These are phyloP conservation scores for Bufo bufo DNA, from an alignment of 2,113 vertebrate species.

Conservation along the genomic window DNA sequence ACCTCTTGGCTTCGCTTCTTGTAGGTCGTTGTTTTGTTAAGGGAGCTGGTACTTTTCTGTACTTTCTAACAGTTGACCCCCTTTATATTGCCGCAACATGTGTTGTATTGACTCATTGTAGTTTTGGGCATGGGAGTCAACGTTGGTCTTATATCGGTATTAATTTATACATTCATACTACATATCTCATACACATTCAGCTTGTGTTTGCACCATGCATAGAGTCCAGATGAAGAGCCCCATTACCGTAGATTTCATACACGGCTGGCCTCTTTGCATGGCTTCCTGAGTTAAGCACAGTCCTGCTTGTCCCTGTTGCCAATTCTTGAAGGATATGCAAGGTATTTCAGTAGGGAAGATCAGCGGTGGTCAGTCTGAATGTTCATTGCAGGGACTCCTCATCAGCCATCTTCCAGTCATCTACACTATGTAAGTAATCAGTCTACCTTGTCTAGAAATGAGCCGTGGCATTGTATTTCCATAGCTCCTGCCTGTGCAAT, in stretches of 20 bases:
- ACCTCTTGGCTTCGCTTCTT: no score
- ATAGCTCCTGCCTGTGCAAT: conserved; percentile 27
- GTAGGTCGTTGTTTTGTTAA: no score
- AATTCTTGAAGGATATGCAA: background rate
- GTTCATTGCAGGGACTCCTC: background rate
- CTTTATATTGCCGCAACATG: no score
- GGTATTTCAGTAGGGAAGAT: background rate
- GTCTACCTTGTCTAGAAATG: conserved; percentile 1
- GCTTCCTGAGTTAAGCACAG: background rate
- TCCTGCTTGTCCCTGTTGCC: background rate
- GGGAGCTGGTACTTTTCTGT: no score
- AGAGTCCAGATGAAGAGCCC: background rate
- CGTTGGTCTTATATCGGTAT: no score
- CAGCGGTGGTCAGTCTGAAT: no score
- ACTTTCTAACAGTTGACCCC: no score
- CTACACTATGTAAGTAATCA: conserved; percentile 17
- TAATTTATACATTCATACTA: no score
- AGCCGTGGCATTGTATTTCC: background rate
- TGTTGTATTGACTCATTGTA: no score
- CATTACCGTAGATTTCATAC: background rate
- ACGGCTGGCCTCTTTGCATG: background rate
- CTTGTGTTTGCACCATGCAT: background rate
- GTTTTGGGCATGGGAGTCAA: no score
- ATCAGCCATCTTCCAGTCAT: background rate
- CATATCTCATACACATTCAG: background rate